Percentiles rank a stretch among this genome's conserved stretches.
These are phyloP conservation scores for Mobula hypostoma DNA, from an alignment of 2,113 vertebrate species.

Conservation along the genomic window DNA sequence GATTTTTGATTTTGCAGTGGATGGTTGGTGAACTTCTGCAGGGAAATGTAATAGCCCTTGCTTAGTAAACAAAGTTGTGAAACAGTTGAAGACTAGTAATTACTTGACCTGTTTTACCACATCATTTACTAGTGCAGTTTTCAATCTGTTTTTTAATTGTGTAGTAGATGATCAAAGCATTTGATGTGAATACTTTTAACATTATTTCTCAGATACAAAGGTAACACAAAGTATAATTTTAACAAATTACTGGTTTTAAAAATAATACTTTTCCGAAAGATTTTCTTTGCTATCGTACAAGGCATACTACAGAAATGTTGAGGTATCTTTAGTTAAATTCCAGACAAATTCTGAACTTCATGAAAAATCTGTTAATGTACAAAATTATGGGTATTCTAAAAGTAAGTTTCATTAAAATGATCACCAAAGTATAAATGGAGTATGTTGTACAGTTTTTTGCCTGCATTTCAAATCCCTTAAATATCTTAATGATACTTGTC, in stretches of 20 bases:
- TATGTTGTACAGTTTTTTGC: conserved; percentile 1
- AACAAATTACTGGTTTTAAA: neutral
- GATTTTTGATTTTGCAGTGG: too few species aligned
- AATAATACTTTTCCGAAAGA: neutral
- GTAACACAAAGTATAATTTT: neutral
- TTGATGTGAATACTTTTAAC: neutral
- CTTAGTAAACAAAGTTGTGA: neutral
- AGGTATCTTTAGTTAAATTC: neutral
- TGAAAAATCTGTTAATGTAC: conserved; percentile 5
- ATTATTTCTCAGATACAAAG: neutral
- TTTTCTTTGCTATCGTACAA: neutral
- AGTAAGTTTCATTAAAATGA: neutral
- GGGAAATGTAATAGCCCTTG: neutral
- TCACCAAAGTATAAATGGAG: neutral
- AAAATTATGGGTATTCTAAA: neutral
- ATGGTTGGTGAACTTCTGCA: too few species aligned
- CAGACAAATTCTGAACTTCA: neutral
- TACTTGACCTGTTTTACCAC: neutral
- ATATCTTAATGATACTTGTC: neutral
- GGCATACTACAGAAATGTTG: neutral
- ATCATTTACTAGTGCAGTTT: neutral
- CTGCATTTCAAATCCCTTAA: neutral
- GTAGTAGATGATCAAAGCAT: neutral
- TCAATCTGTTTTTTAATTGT: neutral
- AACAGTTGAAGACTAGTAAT: neutral